Percentiles rank a stretch among this genome's conserved stretches.
Evolutionary conservation across 2,888 invertebrate genomes (phyloP).

Genomic region (Oegoconia quadripuncta): DNA sequence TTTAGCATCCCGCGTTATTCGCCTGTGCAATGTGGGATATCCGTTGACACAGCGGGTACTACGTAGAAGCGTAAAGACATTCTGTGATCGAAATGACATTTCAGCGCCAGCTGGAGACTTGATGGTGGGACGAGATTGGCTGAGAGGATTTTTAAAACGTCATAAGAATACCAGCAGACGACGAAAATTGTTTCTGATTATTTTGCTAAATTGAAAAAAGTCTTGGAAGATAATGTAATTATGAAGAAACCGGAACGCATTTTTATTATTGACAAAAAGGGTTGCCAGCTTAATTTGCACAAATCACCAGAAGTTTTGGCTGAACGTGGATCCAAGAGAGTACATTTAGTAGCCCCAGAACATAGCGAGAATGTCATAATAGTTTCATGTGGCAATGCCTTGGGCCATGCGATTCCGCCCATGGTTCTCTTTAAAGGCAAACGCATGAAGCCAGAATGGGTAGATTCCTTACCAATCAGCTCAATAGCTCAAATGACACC

Average conservation of each 20-base stretch:
- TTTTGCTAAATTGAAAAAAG: no score
- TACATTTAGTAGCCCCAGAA: constrained; percentile 13
- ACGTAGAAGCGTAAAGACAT: constrained; percentile 12
- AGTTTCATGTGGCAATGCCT: constrained; percentile 13
- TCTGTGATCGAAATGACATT: constrained; percentile 14
- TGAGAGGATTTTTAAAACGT: no score
- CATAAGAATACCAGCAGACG: no score
- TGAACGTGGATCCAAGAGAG: constrained; percentile 6
- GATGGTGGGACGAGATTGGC: no score
- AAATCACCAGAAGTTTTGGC: constrained; percentile 3
- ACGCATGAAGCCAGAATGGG: constrained; percentile 14
- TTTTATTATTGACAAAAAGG: constrained; percentile 9
- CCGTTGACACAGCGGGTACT: constrained; percentile 11
- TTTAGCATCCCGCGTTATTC: constrained; percentile 8
- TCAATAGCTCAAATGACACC: constrained; percentile 17
- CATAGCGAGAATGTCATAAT: constrained; percentile 19
- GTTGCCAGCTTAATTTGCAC: constrained; percentile 5
- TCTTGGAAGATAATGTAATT: no score
- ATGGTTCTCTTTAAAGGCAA: constrained; percentile 16
- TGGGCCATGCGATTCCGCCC: constrained; percentile 12
- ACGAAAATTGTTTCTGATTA: no score
- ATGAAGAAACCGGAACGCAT: constrained; percentile 4
- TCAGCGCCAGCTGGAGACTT: no score
- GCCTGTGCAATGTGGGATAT: constrained; percentile 9
- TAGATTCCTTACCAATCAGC: constrained; percentile 18